These are phyloP conservation scores for Chunga burmeisteri DNA, from an alignment of 2,113 vertebrate genomes.

Conservation along the genomic window DNA sequence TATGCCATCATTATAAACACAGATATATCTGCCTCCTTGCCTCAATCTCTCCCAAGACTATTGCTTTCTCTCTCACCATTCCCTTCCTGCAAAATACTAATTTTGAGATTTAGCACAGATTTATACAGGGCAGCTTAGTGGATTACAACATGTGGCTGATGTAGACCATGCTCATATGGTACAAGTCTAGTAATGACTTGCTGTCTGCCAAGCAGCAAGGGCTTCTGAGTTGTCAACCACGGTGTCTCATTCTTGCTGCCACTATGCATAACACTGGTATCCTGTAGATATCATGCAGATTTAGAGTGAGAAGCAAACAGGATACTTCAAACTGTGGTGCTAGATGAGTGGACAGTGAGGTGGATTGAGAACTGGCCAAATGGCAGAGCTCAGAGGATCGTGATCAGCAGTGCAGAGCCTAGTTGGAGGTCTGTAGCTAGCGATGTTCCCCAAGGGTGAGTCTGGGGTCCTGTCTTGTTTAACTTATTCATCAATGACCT, in stretches of 20 bases:
- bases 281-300: not conserved
- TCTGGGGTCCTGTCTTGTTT: too few relatives aligned
- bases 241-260: not conserved
- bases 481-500: too few relatives aligned
- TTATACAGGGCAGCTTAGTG: not conserved
- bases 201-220: not conserved
- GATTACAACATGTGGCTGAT: not conserved
- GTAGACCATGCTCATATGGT: not conserved
- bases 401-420: too few relatives aligned
- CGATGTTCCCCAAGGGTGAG: too few relatives aligned
- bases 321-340: not conserved
- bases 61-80: not conserved
- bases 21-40: not conserved
- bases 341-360: too few relatives aligned
- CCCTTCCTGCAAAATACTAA: not conserved
- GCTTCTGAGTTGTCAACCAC: not conserved
- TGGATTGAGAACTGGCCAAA: too few relatives aligned
- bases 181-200: not conserved
- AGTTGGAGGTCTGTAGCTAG: too few relatives aligned
- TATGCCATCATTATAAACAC: not conserved
- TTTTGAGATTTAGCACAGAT: not conserved
- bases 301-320: not conserved
- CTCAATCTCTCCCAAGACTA: not conserved
- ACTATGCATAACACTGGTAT: rapidly evolving
- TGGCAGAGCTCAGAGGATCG: too few relatives aligned